A percentile compares a stretch with the other conserved stretches of the same genome.
Evolutionary conservation across 2,113 vertebrate genomes (phyloP).

Genomic region (Camarhynchus parvulus): DNA sequence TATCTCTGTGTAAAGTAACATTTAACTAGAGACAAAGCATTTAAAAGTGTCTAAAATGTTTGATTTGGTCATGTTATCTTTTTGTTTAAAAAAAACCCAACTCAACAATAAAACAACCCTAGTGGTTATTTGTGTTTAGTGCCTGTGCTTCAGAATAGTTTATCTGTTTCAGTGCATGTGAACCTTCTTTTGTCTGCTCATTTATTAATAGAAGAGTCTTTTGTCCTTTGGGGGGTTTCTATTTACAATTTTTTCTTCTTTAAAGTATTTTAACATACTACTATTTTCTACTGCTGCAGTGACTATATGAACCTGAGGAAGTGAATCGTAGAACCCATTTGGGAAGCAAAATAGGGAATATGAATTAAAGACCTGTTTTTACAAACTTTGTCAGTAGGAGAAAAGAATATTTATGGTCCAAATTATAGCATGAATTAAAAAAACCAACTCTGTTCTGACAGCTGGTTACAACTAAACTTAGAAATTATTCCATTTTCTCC

Average conservation of each 20-base stretch:
- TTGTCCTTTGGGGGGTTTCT: neutral
- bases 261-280: neutral
- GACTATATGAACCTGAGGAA: neutral
- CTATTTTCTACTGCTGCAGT: neutral
- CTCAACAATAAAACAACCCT: rapidly evolving
- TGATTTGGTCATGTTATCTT: neutral
- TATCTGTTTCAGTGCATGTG: neutral
- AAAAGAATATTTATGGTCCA: neutral
- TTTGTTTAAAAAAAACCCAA: neutral
- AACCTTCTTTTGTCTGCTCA: neutral
- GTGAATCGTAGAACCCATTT: neutral
- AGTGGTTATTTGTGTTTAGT: neutral
- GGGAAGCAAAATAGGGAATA: neutral
- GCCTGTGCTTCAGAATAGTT: neutral
- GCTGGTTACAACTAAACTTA: neutral
- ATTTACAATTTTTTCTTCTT: neutral
- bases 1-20: neutral
- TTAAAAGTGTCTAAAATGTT: neutral
- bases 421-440: neutral
- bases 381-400: neutral
- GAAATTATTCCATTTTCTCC: neutral
- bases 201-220: neutral
- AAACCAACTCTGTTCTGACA: neutral
- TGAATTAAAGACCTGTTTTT: neutral
- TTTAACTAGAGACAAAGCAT: conserved; percentile 1